phyloP scores from a whole-genome alignment of 2,113 vertebrate species.

The Sylvicapra grimmia region DNA sequence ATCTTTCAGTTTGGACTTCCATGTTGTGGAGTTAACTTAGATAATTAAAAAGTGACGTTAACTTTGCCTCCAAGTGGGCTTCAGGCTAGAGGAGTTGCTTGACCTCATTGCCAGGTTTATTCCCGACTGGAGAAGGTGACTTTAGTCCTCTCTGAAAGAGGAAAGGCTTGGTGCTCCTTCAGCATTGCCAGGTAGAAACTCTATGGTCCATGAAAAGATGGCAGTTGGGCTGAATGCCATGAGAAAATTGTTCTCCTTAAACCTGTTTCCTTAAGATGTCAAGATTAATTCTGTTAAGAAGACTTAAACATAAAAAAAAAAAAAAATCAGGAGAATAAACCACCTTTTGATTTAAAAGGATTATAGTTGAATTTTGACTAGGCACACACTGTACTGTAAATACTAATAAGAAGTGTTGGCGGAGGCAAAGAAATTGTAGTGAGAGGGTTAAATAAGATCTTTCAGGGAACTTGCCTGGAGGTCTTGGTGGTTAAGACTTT shows the following conservation, averaged over 20 bases:
- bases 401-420: neutral
- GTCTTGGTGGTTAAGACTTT: neutral
- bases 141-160: neutral
- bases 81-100: neutral
- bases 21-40: neutral
- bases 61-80: neutral
- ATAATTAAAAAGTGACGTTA: neutral
- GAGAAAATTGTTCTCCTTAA: neutral
- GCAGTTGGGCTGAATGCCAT: neutral
- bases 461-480: neutral
- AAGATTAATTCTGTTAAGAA: neutral
- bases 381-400: neutral
- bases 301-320: neutral
- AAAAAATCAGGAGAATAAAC: neutral
- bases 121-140: neutral
- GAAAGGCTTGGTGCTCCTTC: neutral
- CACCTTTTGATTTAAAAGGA: neutral
- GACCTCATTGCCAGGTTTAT: neutral
- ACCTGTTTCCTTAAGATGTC: neutral
- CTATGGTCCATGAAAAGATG: neutral
- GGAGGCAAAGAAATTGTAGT: neutral
- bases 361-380: neutral
- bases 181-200: neutral
- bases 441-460: neutral
- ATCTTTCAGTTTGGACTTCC: neutral